Percentiles rank a stretch among this genome's conserved stretches.
Conservation (phyloP, 2,797 vertebrate genomes). For the Cossypha caffra region DNA sequence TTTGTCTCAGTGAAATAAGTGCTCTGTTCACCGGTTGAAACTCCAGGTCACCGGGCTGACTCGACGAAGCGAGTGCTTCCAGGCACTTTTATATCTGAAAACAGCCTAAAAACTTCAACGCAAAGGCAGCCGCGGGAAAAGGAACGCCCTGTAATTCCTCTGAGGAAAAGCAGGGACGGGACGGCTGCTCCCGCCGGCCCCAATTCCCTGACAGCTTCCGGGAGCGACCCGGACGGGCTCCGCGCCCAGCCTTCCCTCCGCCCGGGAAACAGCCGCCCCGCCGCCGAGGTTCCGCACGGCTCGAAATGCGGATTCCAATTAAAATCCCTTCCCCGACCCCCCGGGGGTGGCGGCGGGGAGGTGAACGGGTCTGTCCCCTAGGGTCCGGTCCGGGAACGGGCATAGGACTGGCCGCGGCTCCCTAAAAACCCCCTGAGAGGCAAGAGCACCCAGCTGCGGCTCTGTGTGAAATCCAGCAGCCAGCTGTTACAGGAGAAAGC, state of each 20-base stretch:
- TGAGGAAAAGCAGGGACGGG: rapidly evolving
- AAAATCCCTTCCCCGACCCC: not conserved
- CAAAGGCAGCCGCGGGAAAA: not conserved
- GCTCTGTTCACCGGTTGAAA: not conserved
- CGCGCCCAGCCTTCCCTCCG: not conserved
- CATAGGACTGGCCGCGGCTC: not conserved
- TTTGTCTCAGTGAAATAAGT: rapidly evolving
- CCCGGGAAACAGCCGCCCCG: not conserved
- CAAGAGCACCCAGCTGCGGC: too few species aligned
- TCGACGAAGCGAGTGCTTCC: too few species aligned
- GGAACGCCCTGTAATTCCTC: rapidly evolving
- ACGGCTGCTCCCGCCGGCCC: rapidly evolving
- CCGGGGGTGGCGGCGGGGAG: too few species aligned
- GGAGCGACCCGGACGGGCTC: not conserved
- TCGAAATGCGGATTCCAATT: rapidly evolving
- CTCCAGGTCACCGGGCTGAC: not conserved
- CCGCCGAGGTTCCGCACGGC: not conserved
- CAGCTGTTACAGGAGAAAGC: not conserved
- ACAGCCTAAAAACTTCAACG: not conserved
- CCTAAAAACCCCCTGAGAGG: not conserved
- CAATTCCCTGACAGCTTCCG: not conserved
- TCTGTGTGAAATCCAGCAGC: rapidly evolving
- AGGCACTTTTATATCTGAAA: not conserved
- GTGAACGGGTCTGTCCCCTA: not conserved
- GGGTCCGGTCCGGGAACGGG: too few species aligned